phyloP scores from a whole-genome alignment of 2,113 vertebrate species.

The Solea solea region DNA sequence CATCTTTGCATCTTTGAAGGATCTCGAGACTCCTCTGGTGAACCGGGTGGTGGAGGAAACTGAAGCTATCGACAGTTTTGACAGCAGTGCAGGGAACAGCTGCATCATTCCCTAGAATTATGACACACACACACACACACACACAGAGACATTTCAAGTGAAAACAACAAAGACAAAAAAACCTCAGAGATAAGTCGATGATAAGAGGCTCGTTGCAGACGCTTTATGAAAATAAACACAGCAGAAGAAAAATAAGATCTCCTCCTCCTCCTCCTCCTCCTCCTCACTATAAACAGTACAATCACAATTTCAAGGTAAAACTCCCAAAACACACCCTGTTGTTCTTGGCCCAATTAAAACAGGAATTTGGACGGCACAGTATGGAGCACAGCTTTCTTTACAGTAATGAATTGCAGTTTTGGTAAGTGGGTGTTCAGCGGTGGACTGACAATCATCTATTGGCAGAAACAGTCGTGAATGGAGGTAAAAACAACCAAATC shows the following conservation, averaged over 20 bases:
- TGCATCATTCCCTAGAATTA: constrained; percentile 89
- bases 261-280: background rate
- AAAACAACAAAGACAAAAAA: background rate
- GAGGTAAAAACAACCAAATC: no score
- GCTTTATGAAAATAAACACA: constrained; percentile 27
- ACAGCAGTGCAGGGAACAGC: constrained; percentile 87
- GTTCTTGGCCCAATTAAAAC: constrained; percentile 11
- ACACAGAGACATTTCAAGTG: constrained; percentile 7
- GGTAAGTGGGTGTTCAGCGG: background rate
- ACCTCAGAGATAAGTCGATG: background rate
- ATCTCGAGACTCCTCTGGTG: constrained; percentile 99
- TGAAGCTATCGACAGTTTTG: constrained; percentile 98
- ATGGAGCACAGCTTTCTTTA: background rate
- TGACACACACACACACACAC: constrained; percentile 9
- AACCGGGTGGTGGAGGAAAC: constrained; percentile 99
- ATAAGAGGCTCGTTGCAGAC: constrained; percentile 13
- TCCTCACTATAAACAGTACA: constrained; percentile 4
- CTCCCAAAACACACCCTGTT: constrained; percentile 14
- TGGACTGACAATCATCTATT: background rate
- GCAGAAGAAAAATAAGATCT: constrained; percentile 5
- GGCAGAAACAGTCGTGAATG: no score
- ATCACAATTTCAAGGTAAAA: background rate
- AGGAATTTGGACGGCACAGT: background rate
- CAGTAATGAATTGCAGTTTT: background rate
- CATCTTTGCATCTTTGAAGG: constrained; percentile 99